Base-by-base conservation (phyloP, 2,797 vertebrate species). In the Ambastaia sidthimunki region DNA sequence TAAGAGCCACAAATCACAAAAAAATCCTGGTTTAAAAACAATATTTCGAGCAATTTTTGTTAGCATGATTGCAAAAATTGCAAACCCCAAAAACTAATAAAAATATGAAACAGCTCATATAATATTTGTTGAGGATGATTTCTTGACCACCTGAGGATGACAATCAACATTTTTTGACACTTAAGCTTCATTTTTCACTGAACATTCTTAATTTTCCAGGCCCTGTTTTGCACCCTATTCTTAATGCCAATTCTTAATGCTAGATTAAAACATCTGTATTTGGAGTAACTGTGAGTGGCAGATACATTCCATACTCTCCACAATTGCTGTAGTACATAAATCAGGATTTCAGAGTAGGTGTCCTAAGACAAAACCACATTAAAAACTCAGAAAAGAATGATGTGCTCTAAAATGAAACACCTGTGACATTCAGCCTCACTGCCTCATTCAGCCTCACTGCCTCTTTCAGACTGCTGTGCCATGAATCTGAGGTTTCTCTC, bases 381-480 rank as follows among this genome's bases (percentile, higher is more conserved):
- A 23, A 57, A 13, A 21, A 57, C 34, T 44, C 63, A 23, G 34
- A 1, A 28, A 75, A 9, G 25, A 31, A 62, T 31, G 15, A 70
- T 13, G 16, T 48, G 23, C 12, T 70, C 25, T 78, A 55, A 71
- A 13, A 47, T 41, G 31, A 71, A 79, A 79, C 28, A 72, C 47
- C 16, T 28, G 44, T 54, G 55, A 78, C n/a, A 10, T 15, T 50
- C 48, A 50, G 48, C 15, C 15, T 52, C 50, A 7, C 6, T n/a
- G 50, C 18, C 6, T 54, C 10, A 12, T 18, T 52, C 50, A 52
- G 50, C 2, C 2, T 50, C 47, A 4, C 47, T 13, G 13, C 13
- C 13, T 50, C 16, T 5, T 52, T 52, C 48, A 52, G 48, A 52
- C 48, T 4, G 1, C 18, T 70, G 47, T 25, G 16, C 54, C 59